Conservation (phyloP, 2,888 invertebrate genomes). For the Drosophila meridiana region DNA sequence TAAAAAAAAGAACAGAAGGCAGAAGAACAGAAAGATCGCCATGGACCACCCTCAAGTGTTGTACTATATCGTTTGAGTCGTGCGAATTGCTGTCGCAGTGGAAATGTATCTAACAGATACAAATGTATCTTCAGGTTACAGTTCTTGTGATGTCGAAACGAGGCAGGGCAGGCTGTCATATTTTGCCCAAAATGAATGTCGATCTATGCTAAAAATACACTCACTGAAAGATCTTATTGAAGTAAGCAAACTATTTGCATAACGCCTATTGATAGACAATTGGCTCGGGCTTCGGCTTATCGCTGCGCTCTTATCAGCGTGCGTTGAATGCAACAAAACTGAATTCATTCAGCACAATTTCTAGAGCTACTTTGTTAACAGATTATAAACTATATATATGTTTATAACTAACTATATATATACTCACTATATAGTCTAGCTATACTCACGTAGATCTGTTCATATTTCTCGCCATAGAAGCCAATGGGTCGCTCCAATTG, state of each 20-base stretch:
- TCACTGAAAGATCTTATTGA: conserved; percentile 25
- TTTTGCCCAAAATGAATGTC: conserved; percentile 69
- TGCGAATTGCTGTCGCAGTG: conserved; percentile 55
- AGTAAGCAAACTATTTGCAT: conserved; percentile 48
- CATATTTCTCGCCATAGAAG: conserved; percentile 92
- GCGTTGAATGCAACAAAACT: conserved; percentile 26
- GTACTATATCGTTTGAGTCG: conserved; percentile 29
- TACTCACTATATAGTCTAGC: conserved; percentile 3
- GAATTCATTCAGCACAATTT: conserved; percentile 67
- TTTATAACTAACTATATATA: background rate
- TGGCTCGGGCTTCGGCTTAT: conserved; percentile 18
- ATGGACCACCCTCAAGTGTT: conserved; percentile 67
- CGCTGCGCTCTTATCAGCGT: conserved; percentile 37
- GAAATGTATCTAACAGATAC: conserved; percentile 32
- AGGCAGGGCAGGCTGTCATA: conserved; percentile 54
- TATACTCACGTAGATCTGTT: conserved; percentile 92
- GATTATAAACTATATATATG: background rate
- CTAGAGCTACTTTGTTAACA: conserved; percentile 30
- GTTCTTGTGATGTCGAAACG: conserved; percentile 28
- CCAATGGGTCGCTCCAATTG: conserved; percentile 87
- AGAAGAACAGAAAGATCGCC: conserved; percentile 14
- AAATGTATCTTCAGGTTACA: conserved; percentile 23
- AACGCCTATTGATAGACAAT: conserved; percentile 45
- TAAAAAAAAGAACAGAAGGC: background rate
- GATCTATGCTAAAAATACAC: conserved; percentile 63